Evolutionary conservation across 2,797 vertebrate species (phyloP), one percentile per base, ranked within the genome.

Genomic region (Discoglossus pictus): DNA sequence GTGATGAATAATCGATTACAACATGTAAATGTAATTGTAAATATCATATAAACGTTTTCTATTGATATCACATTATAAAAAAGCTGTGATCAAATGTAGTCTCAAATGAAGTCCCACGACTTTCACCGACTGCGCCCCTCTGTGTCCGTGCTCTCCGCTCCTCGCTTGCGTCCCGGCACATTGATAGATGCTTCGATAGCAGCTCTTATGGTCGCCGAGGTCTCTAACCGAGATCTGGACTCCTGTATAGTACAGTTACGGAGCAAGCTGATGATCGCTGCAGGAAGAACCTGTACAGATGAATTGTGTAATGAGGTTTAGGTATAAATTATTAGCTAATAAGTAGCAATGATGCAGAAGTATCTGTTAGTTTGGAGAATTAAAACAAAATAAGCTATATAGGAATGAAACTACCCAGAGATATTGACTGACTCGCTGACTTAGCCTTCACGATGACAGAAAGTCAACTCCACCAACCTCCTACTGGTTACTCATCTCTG

Each of bases 221-320:
- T 71, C 27, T 84, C 73, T 60, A 91, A 75, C 52, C 55, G 76
- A 17, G 68, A 72, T 66, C 74, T 72, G 1, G 88, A 88, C 71
- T 91, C 82, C 1, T 20, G 8, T 1, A 89, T 53, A 0, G 84
- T 77, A 65, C 85, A 84, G 13, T 70, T 70, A 13, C 79, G 83
- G 7, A 86, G 75, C 62, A 93, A 78, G 58, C 83, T 84, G 68
- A 90, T 75, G 73, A 92, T 65, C 13, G 89, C 87, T 23, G 77
- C 68, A 1, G 90, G 89, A 43, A 92, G 86, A 42, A 89, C 84
- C 92, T 92, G 46, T 1, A 27, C 60, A 38, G 18, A 35, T 68
- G 15, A 72, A n/a, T n/a, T n/a, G n/a, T n/a, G 1, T 2, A 7
- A 13, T 27, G 35, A 25, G 11, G 17, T 25, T 15, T 3, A 11